Conservation (phyloP, 1,140 invertebrate species). For the Nasonia giraulti region DNA sequence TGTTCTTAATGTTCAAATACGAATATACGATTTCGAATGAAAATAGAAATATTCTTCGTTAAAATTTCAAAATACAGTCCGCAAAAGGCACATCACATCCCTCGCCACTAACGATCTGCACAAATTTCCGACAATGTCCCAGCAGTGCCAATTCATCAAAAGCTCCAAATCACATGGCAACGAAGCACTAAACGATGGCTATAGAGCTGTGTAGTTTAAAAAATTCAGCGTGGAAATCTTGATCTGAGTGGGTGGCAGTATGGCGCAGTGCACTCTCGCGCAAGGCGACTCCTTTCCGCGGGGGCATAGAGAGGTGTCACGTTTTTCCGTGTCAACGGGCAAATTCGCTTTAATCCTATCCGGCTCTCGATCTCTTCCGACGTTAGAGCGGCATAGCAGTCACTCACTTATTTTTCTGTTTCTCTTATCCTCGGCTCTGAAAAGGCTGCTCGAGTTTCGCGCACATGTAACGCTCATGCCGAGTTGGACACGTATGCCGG, state of each 20-base stretch:
- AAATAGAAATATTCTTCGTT: no score
- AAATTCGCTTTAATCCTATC: conserved; percentile 41
- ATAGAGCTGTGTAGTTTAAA: conserved; percentile 4
- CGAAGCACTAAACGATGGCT: conserved; percentile 17
- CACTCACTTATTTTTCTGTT: not conserved
- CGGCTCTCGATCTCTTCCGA: conserved; percentile 23
- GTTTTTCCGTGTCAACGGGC: conserved; percentile 35
- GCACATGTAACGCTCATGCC: not conserved
- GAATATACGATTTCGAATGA: no score
- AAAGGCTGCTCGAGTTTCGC: not conserved
- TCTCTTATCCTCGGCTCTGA: not conserved
- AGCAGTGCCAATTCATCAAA: no score
- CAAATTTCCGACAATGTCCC: no score
- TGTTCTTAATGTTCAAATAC: no score
- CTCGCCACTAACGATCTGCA: no score
- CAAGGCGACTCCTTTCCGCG: not conserved
- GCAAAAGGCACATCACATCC: no score
- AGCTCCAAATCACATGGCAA: not conserved
- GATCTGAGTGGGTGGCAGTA: not conserved
- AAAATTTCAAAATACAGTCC: no score
- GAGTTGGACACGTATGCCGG: not conserved
- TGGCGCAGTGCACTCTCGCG: not conserved
- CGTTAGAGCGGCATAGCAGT: not conserved
- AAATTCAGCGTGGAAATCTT: conserved; percentile 42
- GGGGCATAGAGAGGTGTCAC: not conserved